Percentiles rank a stretch among this genome's conserved stretches.
phyloP scores from a whole-genome alignment of 2,113 vertebrate species.

The Rhinolophus ferrumequinum region DNA sequence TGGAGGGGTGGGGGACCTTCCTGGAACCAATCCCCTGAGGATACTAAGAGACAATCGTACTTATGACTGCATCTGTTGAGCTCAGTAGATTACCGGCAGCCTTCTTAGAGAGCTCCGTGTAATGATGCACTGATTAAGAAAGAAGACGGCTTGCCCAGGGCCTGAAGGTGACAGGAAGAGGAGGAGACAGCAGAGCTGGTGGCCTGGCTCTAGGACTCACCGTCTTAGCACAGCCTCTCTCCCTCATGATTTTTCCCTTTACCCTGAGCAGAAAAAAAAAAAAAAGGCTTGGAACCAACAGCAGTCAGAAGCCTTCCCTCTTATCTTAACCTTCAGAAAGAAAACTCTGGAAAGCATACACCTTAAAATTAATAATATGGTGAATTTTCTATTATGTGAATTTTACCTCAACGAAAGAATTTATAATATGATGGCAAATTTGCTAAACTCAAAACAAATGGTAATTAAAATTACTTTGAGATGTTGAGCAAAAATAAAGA shows the following conservation, averaged over 20 bases:
- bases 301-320: not conserved
- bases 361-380: not conserved
- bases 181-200: not conserved
- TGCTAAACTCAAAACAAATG: not conserved
- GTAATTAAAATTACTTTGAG: not conserved
- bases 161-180: not conserved
- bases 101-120: not conserved
- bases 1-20: not conserved
- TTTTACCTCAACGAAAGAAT: not conserved
- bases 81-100: not conserved
- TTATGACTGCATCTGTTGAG: not conserved
- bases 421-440: not conserved
- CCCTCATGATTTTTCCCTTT: not conserved
- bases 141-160: not conserved
- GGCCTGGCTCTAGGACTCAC: not conserved
- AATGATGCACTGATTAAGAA: not conserved
- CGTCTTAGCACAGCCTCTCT: not conserved
- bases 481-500: not conserved
- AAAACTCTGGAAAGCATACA: not conserved
- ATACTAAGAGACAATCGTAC: not conserved
- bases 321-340: not conserved
- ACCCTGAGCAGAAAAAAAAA: not conserved
- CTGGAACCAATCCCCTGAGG: not conserved
- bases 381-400: not conserved
- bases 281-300: not conserved